Base-by-base conservation (phyloP, 2,888 invertebrate species). In the Craniophora ligustri region DNA sequence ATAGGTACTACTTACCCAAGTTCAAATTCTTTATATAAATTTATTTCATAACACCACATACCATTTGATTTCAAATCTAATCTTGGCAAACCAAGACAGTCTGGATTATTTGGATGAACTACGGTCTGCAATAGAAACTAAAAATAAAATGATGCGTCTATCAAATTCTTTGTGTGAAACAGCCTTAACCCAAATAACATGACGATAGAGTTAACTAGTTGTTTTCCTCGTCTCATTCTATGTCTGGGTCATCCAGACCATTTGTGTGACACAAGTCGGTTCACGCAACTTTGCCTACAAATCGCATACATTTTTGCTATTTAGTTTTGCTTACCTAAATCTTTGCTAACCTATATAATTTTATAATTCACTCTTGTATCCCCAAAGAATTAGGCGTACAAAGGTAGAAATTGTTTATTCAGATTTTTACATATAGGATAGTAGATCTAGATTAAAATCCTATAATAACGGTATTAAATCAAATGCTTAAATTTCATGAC, bases 131-230 rank as follows among this genome's bases (percentile, higher is more conserved):
- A 51, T 32, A 7, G 41, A 15, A 10, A 38, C 48, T 63, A 50
- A 56, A 64, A 50, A 63, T 68, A 64, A 50, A 7, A 5, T 19
- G 14, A 46, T 28, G 26, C 15, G 36, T 41, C 40, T 7, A 11
- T 8, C 11, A 5, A 3, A 48, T 41, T 69, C 40, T 51, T 44
- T 34, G 4, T 34, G 18, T 19, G 7, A 18, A 14, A 21, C 5
- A 64, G 5, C 72, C 68, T 72, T 72, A 44, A 53, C 68, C 68
- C 41, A 38, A 55, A 58, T 68, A 42, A 5, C 10, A 2, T 3
- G 2, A 15, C 30, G 57, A 18, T 64, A 19, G 8, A 16, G 31
- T 5, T 5, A 42, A 40, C 7, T 1, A 2, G 7, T 16, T 3
- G 8, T 64, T 72, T 68, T 72, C 72, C 69, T 72, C 41, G 13